Evolutionary conservation across 2,888 invertebrate genomes (phyloP).

Genomic region (Agonopterix heracliana): DNA sequence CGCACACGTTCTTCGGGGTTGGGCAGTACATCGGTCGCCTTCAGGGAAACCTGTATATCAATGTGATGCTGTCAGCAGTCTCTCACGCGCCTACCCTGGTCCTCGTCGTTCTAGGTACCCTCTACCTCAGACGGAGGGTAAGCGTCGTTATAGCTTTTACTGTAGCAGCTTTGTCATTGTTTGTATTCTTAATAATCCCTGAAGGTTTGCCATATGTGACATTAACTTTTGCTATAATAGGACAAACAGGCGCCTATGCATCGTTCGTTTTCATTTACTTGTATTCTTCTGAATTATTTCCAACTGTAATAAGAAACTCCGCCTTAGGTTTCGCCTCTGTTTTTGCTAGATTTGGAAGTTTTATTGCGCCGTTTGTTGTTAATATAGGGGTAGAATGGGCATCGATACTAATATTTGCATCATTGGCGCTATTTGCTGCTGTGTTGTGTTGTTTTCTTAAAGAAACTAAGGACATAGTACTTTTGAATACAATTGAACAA

Average conservation of each 20-base stretch:
- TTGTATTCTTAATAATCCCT: slow-evolving; percentile 53
- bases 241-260: slow-evolving; percentile 83
- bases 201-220: slow-evolving; percentile 46
- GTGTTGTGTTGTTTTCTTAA: slow-evolving; percentile 52
- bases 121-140: slow-evolving; percentile 47
- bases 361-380: slow-evolving; percentile 81
- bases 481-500: slow-evolving; percentile 56
- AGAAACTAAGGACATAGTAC: slow-evolving; percentile 56
- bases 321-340: slow-evolving; percentile 85
- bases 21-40: slow-evolving; percentile 86
- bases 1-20: slow-evolving; percentile 88
- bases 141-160: slow-evolving; percentile 44
- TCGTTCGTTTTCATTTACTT: slow-evolving; percentile 81
- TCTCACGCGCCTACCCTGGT: slow-evolving; percentile 44
- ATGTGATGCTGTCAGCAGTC: slow-evolving; percentile 83
- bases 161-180: slow-evolving; percentile 43
- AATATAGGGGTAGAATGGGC: slow-evolving; percentile 63
- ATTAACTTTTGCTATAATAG: slow-evolving; percentile 83
- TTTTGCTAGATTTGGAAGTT: slow-evolving; percentile 81
- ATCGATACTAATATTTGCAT: slow-evolving; percentile 54
- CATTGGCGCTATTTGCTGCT: slow-evolving; percentile 46
- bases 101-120: slow-evolving; percentile 42
- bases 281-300: slow-evolving; percentile 87
- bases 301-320: slow-evolving; percentile 86
- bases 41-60: slow-evolving; percentile 86